Evolutionary conservation across 2,797 vertebrate genomes (phyloP), one percentile per base, ranked within the genome.

Genomic region (Ceyx erithaca): DNA sequence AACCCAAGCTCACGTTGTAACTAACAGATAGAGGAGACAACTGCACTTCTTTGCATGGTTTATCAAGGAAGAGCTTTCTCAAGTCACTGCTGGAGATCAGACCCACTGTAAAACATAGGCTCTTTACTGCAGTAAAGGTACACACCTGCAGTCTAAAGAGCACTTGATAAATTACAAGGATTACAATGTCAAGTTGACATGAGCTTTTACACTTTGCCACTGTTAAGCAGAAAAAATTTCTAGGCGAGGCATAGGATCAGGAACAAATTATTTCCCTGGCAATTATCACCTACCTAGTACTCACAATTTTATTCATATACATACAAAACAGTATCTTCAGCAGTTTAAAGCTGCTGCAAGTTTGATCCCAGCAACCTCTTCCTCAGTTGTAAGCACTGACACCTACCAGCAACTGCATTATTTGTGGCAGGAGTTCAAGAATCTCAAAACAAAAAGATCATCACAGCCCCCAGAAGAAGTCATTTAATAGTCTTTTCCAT

Each of bases 391-490:
- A 0, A 79, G 41, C 72, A 23, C 45, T 67, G 64, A 48, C 33
- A 82, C 67, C 48, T 64, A 54, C 30, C 45, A 89, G 66, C 30
- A 80, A 30, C 28, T 68, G 43, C 25, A 33, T 33, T 85, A 68
- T 43, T 61, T 62, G 62, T n/a, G 43, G 30, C 18, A 86, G 55
- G 26, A 66, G 31, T 40, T 69, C 15, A 80, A 86, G 40, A 69
- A 25, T 57, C 73, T 51, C 33, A 43, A 45, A 89, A 40, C 19
- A 68, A 41, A 19, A 52, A 48, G 4, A 61, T 26, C 23, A 46
- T 28, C 2, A 0, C 0, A 0, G n/a, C 16, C 40, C 35, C 9
- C n/a, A 49, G 6, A 9, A 75, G 20, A 80, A 64, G 7, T 37
- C 46, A 40, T 28, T 45, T 49, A 2, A 40, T 30, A n/a, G 20